These are phyloP conservation scores for Eupsilia transversa DNA, from an alignment of 2,888 invertebrate species.

Conservation along the genomic window DNA sequence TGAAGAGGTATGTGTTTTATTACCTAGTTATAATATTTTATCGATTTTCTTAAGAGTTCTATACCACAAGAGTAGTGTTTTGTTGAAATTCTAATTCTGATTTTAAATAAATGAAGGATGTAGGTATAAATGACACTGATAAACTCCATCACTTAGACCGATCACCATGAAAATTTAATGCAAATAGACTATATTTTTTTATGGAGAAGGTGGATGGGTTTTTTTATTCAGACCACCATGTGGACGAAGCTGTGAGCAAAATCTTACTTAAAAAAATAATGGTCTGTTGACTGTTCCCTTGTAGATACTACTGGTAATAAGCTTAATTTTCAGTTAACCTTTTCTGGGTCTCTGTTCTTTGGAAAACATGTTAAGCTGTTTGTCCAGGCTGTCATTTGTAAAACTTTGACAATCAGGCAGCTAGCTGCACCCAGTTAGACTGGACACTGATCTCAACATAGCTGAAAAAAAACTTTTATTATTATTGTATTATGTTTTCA, in stretches of 20 bases:
- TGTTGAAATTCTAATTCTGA: background rate
- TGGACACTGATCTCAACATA: background rate
- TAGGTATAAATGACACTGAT: background rate
- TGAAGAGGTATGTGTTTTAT: constrained; percentile 84
- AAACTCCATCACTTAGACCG: background rate
- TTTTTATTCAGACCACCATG: background rate
- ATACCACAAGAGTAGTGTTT: background rate
- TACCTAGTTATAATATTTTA: background rate
- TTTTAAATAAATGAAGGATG: background rate
- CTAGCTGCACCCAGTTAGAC: background rate
- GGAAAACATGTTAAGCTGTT: background rate
- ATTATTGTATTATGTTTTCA: constrained; percentile 10
- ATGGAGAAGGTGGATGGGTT: background rate
- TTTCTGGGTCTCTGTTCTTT: background rate
- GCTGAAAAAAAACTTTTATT: background rate
- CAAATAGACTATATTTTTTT: background rate
- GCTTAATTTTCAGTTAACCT: background rate
- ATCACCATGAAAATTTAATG: background rate
- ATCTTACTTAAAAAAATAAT: background rate
- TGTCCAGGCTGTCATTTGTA: background rate
- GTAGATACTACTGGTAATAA: background rate
- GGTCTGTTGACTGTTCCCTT: background rate
- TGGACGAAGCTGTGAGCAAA: background rate
- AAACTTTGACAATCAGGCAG: background rate
- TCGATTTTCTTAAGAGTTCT: background rate